Percentiles rank a stretch among this genome's conserved stretches.
Conservation (phyloP, 1,140 invertebrate species). For the Aphaenogaster ashmeadi region DNA sequence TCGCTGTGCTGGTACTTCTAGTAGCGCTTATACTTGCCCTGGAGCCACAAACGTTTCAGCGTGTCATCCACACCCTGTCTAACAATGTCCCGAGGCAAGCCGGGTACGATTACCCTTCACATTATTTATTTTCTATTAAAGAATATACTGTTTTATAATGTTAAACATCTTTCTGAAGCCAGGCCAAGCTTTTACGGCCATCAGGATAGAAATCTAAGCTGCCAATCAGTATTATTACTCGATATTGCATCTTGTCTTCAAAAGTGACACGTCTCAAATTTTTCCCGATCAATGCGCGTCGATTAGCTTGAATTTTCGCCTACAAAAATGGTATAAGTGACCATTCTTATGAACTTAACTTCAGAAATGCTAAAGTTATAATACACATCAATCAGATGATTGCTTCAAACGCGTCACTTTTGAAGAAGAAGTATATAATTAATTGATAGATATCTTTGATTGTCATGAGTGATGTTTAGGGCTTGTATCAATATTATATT, state of each 20-base stretch:
- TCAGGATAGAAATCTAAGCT: neutral
- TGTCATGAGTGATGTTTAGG: neutral
- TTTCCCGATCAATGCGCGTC: neutral
- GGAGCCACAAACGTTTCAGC: conserved; percentile 83
- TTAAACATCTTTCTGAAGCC: neutral
- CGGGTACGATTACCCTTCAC: conserved; percentile 84
- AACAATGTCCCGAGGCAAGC: conserved; percentile 84
- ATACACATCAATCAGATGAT: conserved; percentile 12
- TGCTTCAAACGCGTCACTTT: neutral
- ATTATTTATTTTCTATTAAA: conserved; percentile 71
- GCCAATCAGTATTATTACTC: neutral
- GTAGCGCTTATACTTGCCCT: conserved; percentile 84
- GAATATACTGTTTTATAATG: conserved; percentile 27
- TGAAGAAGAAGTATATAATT: neutral
- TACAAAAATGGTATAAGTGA: neutral
- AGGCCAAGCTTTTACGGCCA: neutral
- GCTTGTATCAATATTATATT: conserved; percentile 9
- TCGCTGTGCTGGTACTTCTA: conserved; percentile 81
- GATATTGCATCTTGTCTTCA: neutral
- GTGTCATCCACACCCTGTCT: conserved; percentile 81
- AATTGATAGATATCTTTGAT: neutral
- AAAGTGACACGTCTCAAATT: conserved; percentile 1
- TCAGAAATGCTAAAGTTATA: conserved; percentile 10
- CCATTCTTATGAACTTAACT: neutral
- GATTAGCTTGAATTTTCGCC: neutral